Percentiles rank a stretch among this genome's conserved stretches.
These are phyloP conservation scores for Tyria jacobaeae DNA, from an alignment of 2,888 invertebrate species.

Conservation along the genomic window DNA sequence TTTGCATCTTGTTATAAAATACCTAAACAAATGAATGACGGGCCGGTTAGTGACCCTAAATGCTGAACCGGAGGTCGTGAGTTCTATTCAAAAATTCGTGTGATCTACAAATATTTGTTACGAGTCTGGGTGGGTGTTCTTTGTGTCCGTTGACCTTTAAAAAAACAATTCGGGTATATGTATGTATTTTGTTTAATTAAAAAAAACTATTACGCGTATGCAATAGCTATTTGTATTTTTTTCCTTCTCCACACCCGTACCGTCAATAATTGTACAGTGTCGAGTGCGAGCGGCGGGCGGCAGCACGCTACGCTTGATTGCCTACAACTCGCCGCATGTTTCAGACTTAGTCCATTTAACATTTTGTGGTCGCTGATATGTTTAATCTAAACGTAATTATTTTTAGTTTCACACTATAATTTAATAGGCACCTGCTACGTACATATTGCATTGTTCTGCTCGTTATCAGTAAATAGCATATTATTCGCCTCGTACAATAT, in stretches of 20 bases:
- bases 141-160: too few relatives aligned
- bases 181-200: too few relatives aligned
- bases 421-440: slow-evolving; percentile 6
- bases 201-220: too few relatives aligned
- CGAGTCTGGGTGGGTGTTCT: too few relatives aligned
- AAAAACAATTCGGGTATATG: too few relatives aligned
- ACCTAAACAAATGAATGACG: too few relatives aligned
- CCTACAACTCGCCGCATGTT: neutral
- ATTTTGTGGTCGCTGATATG: slow-evolving; percentile 4
- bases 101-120: too few relatives aligned
- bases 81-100: too few relatives aligned
- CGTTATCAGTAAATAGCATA: slow-evolving; percentile 24
- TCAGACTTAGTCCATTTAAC: neutral
- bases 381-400: slow-evolving; percentile 14
- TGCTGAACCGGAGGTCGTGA: too few relatives aligned
- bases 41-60: too few relatives aligned
- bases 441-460: slow-evolving; percentile 6
- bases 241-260: too few relatives aligned
- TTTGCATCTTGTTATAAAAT: neutral
- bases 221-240: too few relatives aligned
- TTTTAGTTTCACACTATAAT: slow-evolving; percentile 13
- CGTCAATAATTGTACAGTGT: neutral
- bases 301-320: neutral
- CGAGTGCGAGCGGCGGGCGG: neutral
- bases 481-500: slow-evolving; percentile 19